Percentiles rank a stretch among this genome's conserved stretches.
Conservation (phyloP, 2,113 vertebrate genomes). For the Pseudopodoces humilis region DNA sequence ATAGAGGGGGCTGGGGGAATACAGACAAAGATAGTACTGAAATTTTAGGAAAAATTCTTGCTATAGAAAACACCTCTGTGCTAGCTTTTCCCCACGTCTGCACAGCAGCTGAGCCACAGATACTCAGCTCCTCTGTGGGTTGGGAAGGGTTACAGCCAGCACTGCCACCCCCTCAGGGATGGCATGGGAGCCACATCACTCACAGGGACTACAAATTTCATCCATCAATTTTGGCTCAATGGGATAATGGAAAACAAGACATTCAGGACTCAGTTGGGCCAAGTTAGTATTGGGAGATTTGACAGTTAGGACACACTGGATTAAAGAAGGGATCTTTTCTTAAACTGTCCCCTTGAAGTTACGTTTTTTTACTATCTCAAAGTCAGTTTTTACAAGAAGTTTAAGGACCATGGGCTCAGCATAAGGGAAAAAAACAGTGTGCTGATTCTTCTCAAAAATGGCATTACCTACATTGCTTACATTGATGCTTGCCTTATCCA, state of each 20-base stretch:
- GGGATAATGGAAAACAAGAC: background rate
- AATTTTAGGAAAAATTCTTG: background rate
- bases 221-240: background rate
- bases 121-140: accelerated
- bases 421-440: background rate
- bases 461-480: accelerated
- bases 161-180: accelerated
- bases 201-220: background rate
- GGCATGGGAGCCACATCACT: accelerated
- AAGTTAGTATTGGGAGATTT: background rate
- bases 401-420: background rate
- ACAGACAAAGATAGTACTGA: background rate
- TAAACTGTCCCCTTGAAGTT: background rate
- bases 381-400: background rate
- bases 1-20: background rate
- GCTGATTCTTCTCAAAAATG: background rate
- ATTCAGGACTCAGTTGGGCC: background rate
- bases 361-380: background rate
- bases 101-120: background rate
- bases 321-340: background rate
- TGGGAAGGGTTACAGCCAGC: background rate
- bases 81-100: background rate
- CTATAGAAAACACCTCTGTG: background rate
- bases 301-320: background rate
- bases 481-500: background rate